Base-by-base conservation (phyloP, 1,140 invertebrate genomes). In the Elymnias hypermnestra region DNA sequence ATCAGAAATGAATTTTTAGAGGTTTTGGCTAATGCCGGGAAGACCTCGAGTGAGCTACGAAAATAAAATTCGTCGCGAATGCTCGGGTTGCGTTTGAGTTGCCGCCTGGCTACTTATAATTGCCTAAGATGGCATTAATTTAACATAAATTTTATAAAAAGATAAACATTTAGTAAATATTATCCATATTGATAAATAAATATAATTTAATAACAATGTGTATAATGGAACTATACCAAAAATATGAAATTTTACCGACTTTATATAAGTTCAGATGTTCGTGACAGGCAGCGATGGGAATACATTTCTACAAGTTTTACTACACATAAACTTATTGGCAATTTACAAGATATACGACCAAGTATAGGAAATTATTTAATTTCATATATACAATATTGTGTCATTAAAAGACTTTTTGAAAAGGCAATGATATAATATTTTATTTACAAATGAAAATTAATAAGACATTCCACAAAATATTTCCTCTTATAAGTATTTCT, bases 1-100 rank as follows among this genome's bases (percentile, higher is more conserved):
- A 36, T 44, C 9, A 25, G 6, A 26, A 44, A 22, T 19, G 4
- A 12, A 33, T 15, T 48, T 47, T 48, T 41, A 39, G 46, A 41
- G 40, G 19, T 43, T 49, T 38, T 63, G 53, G 52, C 62, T 45
- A 57, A 55, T 50, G 58, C 43, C 48, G 38, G 49, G 55, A 64
- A 56, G 63, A 72, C 66, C 63, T 67, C 65, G 63, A 63, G 62
- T 71, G 67, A 78, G 74, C 69, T 76, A 79, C 72, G 63, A 77
- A 83, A 79, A 83, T 83, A 82, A 75, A 48, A 47, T 76, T 66
- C 57, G 43, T 39, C 59, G 63, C 62, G 51, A 73, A n/a, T 50
- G 65, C 57, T 63, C 50, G 54, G 53, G 46, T 57, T 51, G 41
- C 54, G 45, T 53, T 54, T 42, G n/a, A n/a, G 39, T 48, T 15